Conservation (phyloP, 2,797 vertebrate species). For the Xenopus petersii region DNA sequence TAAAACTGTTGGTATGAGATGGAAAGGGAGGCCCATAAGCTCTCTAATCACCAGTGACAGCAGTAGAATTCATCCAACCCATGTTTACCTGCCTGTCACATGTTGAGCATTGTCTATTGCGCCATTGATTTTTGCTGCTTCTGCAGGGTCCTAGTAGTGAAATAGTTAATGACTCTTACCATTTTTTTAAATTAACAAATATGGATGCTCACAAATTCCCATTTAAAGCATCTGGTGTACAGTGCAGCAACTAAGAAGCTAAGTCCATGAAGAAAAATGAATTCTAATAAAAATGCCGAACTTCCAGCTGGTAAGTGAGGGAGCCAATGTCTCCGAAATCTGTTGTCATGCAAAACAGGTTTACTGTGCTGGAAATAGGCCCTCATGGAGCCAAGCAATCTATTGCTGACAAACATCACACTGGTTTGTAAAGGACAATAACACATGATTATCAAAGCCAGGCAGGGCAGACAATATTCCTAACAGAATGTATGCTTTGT, state of each 20-base stretch:
- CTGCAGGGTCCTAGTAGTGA: too few relatives aligned
- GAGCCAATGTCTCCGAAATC: constrained; percentile 30
- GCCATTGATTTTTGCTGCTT: too few relatives aligned
- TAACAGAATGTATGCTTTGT: constrained; percentile 17
- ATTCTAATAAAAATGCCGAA: constrained; percentile 2
- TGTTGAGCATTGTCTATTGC: too few relatives aligned
- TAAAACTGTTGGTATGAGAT: too few relatives aligned
- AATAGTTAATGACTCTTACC: too few relatives aligned
- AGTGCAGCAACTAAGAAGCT: constrained; percentile 2
- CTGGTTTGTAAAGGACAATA: constrained; percentile 17
- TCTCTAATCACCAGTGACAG: too few relatives aligned
- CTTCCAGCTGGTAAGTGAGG: constrained; percentile 14
- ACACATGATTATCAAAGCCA: constrained; percentile 1
- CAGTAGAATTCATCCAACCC: too few relatives aligned
- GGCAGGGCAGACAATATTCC: background rate
- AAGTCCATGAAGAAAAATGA: background rate
- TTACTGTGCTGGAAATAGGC: constrained; percentile 9
- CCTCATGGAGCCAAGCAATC: constrained; percentile 2
- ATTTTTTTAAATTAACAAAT: too few relatives aligned
- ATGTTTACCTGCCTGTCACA: too few relatives aligned
- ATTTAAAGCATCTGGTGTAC: constrained; percentile 20
- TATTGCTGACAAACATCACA: constrained; percentile 3
- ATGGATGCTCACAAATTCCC: too few relatives aligned
- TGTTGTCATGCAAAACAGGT: constrained; percentile 36
- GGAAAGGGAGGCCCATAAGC: too few relatives aligned